Evolutionary conservation across 2,888 invertebrate genomes (phyloP).

Genomic region (Andricus curvator): DNA sequence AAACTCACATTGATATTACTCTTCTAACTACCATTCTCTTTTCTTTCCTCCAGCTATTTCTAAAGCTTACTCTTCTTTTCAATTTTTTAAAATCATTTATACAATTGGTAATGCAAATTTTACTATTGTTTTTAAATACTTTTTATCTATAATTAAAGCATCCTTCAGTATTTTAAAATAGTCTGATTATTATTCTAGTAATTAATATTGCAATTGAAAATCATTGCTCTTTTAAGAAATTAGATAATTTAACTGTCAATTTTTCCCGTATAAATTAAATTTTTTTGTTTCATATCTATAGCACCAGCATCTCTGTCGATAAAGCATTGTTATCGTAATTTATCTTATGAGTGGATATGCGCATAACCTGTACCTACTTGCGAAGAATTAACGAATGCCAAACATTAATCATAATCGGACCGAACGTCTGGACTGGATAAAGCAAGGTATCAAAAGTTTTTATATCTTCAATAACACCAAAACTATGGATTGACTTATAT

Average conservation of each 20-base stretch:
- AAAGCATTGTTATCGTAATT: constrained; percentile 54
- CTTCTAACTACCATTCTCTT: constrained; percentile 43
- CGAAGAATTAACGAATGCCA: constrained; percentile 20
- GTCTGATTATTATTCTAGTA: neutral
- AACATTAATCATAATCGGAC: neutral
- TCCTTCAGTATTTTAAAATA: too few relatives aligned
- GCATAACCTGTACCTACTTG: constrained; percentile 17
- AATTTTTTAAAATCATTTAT: neutral
- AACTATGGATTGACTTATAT: neutral
- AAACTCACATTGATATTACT: constrained; percentile 59
- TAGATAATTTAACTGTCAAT: constrained; percentile 22
- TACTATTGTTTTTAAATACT: too few relatives aligned
- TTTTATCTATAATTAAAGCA: too few relatives aligned
- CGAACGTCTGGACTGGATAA: neutral
- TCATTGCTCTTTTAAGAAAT: neutral
- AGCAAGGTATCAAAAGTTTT: neutral
- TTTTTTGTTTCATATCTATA: constrained; percentile 22
- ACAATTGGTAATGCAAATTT: too few relatives aligned
- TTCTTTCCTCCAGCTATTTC: neutral
- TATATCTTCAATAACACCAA: too few relatives aligned
- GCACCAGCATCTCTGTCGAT: constrained; percentile 45
- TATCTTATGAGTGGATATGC: constrained; percentile 23
- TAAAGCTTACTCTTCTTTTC: neutral
- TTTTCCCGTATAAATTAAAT: constrained; percentile 14
- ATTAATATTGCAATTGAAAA: too few relatives aligned